A percentile compares a stretch with the other conserved stretches of the same genome.
Evolutionary conservation across 2,888 invertebrate species (phyloP).

Genomic region (Stenolophus ochropezus): DNA sequence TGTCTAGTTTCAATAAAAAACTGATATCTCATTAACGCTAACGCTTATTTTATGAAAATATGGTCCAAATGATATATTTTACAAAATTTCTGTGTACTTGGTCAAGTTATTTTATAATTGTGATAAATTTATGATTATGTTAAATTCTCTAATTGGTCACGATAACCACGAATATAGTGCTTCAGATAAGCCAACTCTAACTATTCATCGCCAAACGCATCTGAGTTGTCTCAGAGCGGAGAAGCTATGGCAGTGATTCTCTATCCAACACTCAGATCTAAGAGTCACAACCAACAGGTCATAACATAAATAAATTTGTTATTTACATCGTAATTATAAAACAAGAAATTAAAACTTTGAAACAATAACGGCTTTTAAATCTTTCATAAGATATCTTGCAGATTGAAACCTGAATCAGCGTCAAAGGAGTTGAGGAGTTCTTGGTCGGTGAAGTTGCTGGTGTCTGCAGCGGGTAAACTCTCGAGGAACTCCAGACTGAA

Average conservation of each 20-base stretch:
- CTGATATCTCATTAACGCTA: slow-evolving; percentile 9
- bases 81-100: slow-evolving; percentile 47
- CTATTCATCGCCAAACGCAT: slow-evolving; percentile 35
- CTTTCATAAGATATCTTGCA: slow-evolving; percentile 67
- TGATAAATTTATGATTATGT: slow-evolving; percentile 57
- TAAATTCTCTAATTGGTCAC: slow-evolving; percentile 59
- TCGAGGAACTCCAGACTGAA: slow-evolving; percentile 91
- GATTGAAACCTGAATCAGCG: slow-evolving; percentile 81
- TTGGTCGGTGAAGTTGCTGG: slow-evolving; percentile 86
- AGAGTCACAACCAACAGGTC: slow-evolving; percentile 45
- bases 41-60: slow-evolving; percentile 47
- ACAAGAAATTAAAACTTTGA: slow-evolving; percentile 48
- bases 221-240: slow-evolving; percentile 29
- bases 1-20: background rate
- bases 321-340: slow-evolving; percentile 51
- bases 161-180: slow-evolving; percentile 42
- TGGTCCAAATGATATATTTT: slow-evolving; percentile 60
- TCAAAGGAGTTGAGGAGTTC: slow-evolving; percentile 90
- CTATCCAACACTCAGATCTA: slow-evolving; percentile 44
- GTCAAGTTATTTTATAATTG: slow-evolving; percentile 47
- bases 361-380: slow-evolving; percentile 46
- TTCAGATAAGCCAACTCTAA: slow-evolving; percentile 25
- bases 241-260: slow-evolving; percentile 56
- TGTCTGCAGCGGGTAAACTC: slow-evolving; percentile 85
- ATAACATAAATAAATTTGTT: slow-evolving; percentile 51